Conservation (phyloP, 2,888 invertebrate genomes). For the Troides aeacus region DNA sequence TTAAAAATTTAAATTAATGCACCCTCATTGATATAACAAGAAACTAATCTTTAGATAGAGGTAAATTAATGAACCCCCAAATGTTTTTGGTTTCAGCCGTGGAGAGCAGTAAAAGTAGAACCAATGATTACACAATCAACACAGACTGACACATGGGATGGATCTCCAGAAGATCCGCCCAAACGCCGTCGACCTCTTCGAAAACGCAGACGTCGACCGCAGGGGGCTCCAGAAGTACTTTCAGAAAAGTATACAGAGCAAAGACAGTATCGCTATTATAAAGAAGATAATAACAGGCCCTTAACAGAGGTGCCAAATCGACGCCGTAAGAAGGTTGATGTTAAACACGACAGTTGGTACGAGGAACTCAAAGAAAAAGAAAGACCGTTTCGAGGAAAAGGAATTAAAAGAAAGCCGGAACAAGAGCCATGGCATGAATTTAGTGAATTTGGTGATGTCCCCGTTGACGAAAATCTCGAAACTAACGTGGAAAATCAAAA, state of each 20-base stretch:
- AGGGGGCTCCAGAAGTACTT: constrained; percentile 45
- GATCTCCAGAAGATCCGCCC: constrained; percentile 53
- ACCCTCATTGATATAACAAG: not conserved
- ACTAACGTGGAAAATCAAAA: constrained; percentile 26
- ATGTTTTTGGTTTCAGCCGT: constrained; percentile 68
- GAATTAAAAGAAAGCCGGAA: constrained; percentile 54
- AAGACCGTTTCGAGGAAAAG: constrained; percentile 56
- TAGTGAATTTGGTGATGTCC: constrained; percentile 48
- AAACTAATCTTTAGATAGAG: not conserved
- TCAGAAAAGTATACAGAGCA: constrained; percentile 49
- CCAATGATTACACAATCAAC: constrained; percentile 45
- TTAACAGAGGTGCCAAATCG: constrained; percentile 51
- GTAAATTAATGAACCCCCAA: not conserved
- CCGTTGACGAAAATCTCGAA: constrained; percentile 37
- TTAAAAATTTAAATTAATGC: too few relatives aligned
- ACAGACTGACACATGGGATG: constrained; percentile 55
- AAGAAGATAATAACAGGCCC: constrained; percentile 44
- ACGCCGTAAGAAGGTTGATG: constrained; percentile 58
- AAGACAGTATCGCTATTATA: constrained; percentile 37
- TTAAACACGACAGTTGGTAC: constrained; percentile 56
- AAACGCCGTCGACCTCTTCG: constrained; percentile 72
- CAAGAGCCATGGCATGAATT: constrained; percentile 47
- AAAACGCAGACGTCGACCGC: constrained; percentile 83
- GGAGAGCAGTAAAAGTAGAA: constrained; percentile 69
- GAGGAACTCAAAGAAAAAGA: constrained; percentile 58